Evolutionary conservation across 2,797 vertebrate genomes (phyloP).

Genomic region (Trachurus trachurus): DNA sequence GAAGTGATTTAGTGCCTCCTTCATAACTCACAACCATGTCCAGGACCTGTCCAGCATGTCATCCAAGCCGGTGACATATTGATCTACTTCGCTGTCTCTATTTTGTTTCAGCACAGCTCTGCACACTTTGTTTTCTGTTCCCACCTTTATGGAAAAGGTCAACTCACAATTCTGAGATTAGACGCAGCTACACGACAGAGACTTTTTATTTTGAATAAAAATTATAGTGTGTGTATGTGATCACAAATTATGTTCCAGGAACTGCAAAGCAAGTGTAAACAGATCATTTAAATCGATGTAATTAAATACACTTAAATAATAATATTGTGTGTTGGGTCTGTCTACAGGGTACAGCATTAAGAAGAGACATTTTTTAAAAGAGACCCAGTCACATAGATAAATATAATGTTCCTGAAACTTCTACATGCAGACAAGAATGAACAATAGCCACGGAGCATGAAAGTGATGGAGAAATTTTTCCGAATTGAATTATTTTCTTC

Average conservation of each 20-base stretch:
- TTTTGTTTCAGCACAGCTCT: conserved; percentile 68
- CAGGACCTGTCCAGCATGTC: conserved; percentile 79
- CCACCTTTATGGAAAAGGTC: conserved; percentile 44
- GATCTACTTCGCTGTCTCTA: conserved; percentile 80
- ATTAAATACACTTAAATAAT: conserved; percentile 1
- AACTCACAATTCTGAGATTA: conserved; percentile 17
- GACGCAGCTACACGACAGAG: conserved; percentile 1
- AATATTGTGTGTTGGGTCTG: background rate
- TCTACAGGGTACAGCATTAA: background rate
- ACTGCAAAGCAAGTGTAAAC: background rate
- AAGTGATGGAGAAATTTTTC: conserved; percentile 39
- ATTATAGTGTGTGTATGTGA: background rate
- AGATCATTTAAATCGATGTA: background rate
- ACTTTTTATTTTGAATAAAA: conserved; percentile 18
- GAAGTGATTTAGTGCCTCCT: conserved; percentile 84
- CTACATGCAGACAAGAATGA: conserved; percentile 13
- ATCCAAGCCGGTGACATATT: conserved; percentile 81
- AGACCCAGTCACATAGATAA: background rate
- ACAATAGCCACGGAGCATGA: conserved; percentile 32
- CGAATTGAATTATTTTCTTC: conserved; percentile 55
- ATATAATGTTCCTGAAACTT: conserved; percentile 4
- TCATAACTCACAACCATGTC: conserved; percentile 84
- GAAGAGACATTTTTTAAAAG: background rate
- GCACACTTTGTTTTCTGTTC: conserved; percentile 46
- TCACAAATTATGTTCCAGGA: background rate